A percentile compares a stretch with the other conserved stretches of the same genome.
These are phyloP conservation scores for Stenolophus ochropezus DNA, from an alignment of 2,888 invertebrate species.

Conservation along the genomic window DNA sequence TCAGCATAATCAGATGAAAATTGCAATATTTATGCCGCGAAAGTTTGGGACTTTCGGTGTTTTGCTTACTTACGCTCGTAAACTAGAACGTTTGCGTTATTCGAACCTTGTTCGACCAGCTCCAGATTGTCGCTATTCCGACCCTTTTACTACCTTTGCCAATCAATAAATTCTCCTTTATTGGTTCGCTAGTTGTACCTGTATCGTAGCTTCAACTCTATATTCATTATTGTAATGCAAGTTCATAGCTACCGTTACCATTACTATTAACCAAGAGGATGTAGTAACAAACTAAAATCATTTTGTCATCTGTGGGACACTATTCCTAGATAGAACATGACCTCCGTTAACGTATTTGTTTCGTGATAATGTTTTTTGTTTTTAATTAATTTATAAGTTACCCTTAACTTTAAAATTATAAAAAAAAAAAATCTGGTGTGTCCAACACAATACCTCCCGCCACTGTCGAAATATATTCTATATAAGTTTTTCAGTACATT, in stretches of 20 bases:
- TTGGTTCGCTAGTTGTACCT: not conserved
- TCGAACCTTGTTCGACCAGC: not conserved
- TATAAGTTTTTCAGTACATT: too few species aligned
- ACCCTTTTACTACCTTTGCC: not conserved
- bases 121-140: not conserved
- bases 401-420: too few species aligned
- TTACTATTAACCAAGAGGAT: too few species aligned
- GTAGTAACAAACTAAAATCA: too few species aligned
- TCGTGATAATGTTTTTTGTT: too few species aligned
- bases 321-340: too few species aligned
- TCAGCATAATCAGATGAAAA: slow-evolving; percentile 53
- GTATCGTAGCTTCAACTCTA: not conserved
- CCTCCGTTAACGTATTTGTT: too few species aligned
- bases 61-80: slow-evolving; percentile 13
- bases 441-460: too few species aligned
- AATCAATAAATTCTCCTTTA: not conserved
- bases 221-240: not conserved
- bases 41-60: slow-evolving; percentile 31
- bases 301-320: too few species aligned
- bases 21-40: slow-evolving; percentile 45
- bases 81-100: slow-evolving; percentile 23
- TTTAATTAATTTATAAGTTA: too few species aligned
- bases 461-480: too few species aligned
- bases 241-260: not conserved
- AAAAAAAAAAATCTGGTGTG: too few species aligned